Evolutionary conservation across 2,113 vertebrate genomes (phyloP).

Genomic region (Leuciscus idus): DNA sequence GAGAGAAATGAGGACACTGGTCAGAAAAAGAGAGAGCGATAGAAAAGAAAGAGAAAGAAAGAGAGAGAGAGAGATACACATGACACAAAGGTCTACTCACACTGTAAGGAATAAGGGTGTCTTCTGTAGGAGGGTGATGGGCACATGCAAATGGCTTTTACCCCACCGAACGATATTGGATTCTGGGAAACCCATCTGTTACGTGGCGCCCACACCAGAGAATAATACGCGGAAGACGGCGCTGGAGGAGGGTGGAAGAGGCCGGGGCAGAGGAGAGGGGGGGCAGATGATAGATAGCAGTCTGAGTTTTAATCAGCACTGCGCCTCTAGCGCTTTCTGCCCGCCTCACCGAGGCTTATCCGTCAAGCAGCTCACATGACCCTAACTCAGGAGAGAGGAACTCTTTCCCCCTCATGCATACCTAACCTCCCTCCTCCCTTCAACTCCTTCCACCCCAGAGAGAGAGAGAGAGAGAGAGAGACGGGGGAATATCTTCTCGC

Average conservation of each 20-base stretch:
- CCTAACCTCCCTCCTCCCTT: slow-evolving; percentile 33
- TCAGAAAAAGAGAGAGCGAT: neutral
- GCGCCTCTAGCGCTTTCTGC: slow-evolving; percentile 53
- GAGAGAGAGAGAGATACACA: neutral
- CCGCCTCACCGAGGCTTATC: slow-evolving; percentile 48
- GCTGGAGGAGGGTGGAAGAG: slow-evolving; percentile 38
- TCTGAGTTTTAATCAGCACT: slow-evolving; percentile 60
- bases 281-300: slow-evolving; percentile 57
- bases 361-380: slow-evolving; percentile 48
- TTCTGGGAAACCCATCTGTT: slow-evolving; percentile 61
- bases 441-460: neutral
- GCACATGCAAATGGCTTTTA: slow-evolving; percentile 51
- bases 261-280: neutral
- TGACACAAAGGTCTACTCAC: neutral
- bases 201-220: slow-evolving; percentile 36
- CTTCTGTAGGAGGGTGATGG: slow-evolving; percentile 34
- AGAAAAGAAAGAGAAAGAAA: neutral
- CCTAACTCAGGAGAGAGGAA: slow-evolving; percentile 31
- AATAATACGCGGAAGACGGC: slow-evolving; percentile 36
- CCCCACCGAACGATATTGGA: slow-evolving; percentile 52
- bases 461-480: slow-evolving; percentile 4
- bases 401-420: slow-evolving; percentile 39
- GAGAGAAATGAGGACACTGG: slow-evolving; percentile 9
- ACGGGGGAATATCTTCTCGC: slow-evolving; percentile 22
- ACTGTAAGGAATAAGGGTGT: slow-evolving; percentile 8